These are phyloP conservation scores for Branchinecta lindahli DNA, from an alignment of 1,140 invertebrate species.

Conservation along the genomic window DNA sequence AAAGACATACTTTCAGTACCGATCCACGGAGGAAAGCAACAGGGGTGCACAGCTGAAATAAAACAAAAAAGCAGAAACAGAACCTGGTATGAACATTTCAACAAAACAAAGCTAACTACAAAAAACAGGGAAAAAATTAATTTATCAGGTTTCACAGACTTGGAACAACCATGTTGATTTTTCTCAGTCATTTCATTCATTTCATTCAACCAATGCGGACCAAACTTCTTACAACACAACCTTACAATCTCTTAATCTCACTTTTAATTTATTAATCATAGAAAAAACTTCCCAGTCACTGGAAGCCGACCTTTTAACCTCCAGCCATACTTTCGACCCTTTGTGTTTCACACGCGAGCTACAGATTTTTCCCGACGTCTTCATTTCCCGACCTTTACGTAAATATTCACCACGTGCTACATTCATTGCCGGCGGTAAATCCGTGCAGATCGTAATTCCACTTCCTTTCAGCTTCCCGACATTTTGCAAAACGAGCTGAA, in stretches of 20 bases:
- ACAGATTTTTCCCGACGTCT: too few species aligned
- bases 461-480: too few species aligned
- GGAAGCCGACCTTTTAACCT: too few species aligned
- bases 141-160: neutral
- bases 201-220: neutral
- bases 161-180: slow-evolving; percentile 4
- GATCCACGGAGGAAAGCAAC: neutral
- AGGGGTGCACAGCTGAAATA: slow-evolving; percentile 4
- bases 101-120: slow-evolving; percentile 9
- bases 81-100: slow-evolving; percentile 5
- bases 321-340: too few species aligned
- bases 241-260: neutral
- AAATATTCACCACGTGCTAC: too few species aligned
- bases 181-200: neutral
- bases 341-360: too few species aligned
- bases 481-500: too few species aligned
- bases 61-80: neutral
- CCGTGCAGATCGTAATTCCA: too few species aligned
- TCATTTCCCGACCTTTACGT: too few species aligned
- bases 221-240: slow-evolving; percentile 1
- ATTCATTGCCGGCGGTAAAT: too few species aligned
- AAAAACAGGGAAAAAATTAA: neutral
- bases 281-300: too few species aligned
- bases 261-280: too few species aligned
- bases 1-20: slow-evolving; percentile 8